These are phyloP conservation scores for Cladorhizidae sp. DNA, from an alignment of 37 sponge, comb jelly and placozoan genomes.

Conservation along the genomic window DNA sequence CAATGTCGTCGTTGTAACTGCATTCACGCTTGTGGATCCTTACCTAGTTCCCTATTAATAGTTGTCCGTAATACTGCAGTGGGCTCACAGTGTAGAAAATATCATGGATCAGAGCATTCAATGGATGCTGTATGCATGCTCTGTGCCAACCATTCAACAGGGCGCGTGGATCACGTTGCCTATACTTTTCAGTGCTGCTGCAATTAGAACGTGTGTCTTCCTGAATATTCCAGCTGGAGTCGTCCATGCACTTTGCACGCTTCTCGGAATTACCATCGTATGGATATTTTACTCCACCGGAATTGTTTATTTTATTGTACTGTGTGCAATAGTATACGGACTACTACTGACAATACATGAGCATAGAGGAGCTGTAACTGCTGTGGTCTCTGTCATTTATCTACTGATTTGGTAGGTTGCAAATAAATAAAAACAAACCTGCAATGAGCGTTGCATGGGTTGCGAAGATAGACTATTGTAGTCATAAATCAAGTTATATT, in stretches of 20 bases:
- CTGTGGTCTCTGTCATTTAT: slow-evolving; percentile 28
- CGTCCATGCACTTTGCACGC: slow-evolving; percentile 3
- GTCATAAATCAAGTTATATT: too few species aligned
- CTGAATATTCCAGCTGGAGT: background rate
- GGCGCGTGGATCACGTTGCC: slow-evolving; percentile 15
- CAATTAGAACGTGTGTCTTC: slow-evolving; percentile 35
- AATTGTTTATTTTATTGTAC: slow-evolving; percentile 50
- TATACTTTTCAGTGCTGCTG: slow-evolving; percentile 6
- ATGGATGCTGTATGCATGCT: slow-evolving; percentile 28
- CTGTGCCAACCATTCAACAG: slow-evolving; percentile 28
- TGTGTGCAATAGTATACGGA: slow-evolving; percentile 47
- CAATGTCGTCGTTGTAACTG: too few species aligned
- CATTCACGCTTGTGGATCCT: too few species aligned
- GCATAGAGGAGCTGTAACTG: slow-evolving; percentile 29
- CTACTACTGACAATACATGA: slow-evolving; percentile 6
- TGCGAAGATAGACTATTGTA: too few species aligned
- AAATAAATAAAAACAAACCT: too few species aligned
- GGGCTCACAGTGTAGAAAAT: too few species aligned
- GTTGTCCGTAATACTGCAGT: too few species aligned
- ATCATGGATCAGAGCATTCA: slow-evolving; percentile 15
- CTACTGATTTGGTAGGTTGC: slow-evolving; percentile 44
- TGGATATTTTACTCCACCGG: slow-evolving; percentile 53
- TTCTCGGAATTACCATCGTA: slow-evolving; percentile 45
- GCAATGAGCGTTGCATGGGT: too few species aligned
- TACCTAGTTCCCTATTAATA: too few species aligned